Conservation (phyloP, 2,888 invertebrate genomes). For the Tyria jacobaeae region DNA sequence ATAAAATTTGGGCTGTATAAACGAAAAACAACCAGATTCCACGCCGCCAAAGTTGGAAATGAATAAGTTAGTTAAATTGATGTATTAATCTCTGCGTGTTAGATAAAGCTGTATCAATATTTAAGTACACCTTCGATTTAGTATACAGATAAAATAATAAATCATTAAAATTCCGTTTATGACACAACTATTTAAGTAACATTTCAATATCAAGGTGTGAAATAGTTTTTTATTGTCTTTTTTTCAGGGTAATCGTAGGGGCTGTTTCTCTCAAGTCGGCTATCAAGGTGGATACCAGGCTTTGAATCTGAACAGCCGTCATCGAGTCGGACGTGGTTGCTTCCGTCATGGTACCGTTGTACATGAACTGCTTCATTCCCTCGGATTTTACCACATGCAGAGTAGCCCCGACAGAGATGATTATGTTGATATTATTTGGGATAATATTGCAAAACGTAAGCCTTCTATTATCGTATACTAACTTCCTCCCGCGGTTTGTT, state of each 20-base stretch:
- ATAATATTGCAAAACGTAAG: constrained; percentile 89
- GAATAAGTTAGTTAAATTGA: neutral
- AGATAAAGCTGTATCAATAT: neutral
- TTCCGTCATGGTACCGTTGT: constrained; percentile 89
- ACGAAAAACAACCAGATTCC: too few species aligned
- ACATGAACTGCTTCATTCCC: constrained; percentile 92
- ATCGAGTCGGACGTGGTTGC: constrained; percentile 86
- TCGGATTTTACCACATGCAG: constrained; percentile 95
- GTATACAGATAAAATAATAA: neutral
- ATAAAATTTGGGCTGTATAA: too few species aligned
- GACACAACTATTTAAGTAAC: neutral
- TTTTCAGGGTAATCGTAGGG: constrained; percentile 73
- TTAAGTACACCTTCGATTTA: neutral
- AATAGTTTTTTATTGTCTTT: neutral
- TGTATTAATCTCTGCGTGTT: neutral
- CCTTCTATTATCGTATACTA: too few species aligned
- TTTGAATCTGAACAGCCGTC: constrained; percentile 85
- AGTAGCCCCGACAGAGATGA: constrained; percentile 92
- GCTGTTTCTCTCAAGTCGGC: constrained; percentile 84
- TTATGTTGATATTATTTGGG: constrained; percentile 90
- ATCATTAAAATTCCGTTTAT: neutral
- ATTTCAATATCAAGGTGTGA: neutral
- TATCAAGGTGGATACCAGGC: constrained; percentile 83
- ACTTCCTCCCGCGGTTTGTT: too few species aligned
- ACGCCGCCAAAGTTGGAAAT: too few species aligned